Conservation (phyloP, 2,888 invertebrate genomes). For the Meiosimyza platycephala region DNA sequence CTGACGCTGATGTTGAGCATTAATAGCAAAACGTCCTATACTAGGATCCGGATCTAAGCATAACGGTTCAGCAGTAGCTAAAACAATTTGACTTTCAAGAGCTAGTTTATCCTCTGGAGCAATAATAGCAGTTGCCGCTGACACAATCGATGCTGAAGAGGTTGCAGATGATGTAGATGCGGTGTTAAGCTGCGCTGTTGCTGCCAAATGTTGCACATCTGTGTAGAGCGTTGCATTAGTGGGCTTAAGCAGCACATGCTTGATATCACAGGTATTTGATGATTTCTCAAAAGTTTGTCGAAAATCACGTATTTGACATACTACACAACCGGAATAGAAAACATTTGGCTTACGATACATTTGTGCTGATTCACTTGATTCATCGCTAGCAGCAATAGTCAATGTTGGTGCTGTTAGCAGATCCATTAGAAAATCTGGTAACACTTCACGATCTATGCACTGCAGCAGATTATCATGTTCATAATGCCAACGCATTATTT, state of each 20-base stretch:
- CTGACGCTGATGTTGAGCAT: conserved; percentile 79
- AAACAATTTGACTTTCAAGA: conserved; percentile 83
- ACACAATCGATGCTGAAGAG: conserved; percentile 34
- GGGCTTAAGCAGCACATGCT: conserved; percentile 88
- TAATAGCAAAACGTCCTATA: conserved; percentile 80
- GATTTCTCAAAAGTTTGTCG: conserved; percentile 82
- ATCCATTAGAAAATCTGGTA: conserved; percentile 88
- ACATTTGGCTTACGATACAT: conserved; percentile 73
- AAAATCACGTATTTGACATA: conserved; percentile 91
- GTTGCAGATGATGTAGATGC: conserved; percentile 38
- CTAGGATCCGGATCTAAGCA: conserved; percentile 91
- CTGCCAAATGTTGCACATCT: conserved; percentile 67
- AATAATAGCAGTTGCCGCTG: conserved; percentile 34
- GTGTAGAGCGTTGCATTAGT: conserved; percentile 80
- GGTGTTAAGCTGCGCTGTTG: conserved; percentile 44
- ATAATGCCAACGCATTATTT: conserved; percentile 86
- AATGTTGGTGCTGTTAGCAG: conserved; percentile 81
- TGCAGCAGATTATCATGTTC: conserved; percentile 89
- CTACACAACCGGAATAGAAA: conserved; percentile 91
- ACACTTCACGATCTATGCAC: conserved; percentile 90
- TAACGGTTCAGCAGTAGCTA: conserved; percentile 86
- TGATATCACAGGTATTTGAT: conserved; percentile 80
- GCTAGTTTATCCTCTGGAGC: conserved; percentile 61
- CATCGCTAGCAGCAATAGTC: conserved; percentile 53
- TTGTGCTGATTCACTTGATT: conserved; percentile 57